Conservation (phyloP, 2,888 invertebrate genomes). For the Dromius quadrimaculatus region DNA sequence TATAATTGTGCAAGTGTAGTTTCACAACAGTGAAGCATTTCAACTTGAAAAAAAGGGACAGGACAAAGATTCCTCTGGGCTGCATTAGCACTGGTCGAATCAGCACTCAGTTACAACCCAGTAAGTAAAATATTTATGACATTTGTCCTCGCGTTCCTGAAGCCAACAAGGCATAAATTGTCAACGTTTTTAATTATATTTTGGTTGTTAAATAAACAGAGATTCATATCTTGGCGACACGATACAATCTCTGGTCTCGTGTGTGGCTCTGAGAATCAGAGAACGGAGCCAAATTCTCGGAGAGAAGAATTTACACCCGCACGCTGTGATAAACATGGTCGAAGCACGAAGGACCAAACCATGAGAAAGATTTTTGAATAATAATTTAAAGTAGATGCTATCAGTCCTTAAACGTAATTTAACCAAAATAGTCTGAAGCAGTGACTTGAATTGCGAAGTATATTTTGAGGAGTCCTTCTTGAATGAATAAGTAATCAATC, state of each 20-base stretch:
- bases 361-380: neutral
- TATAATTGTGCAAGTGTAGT: conserved; percentile 25
- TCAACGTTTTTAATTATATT: conserved; percentile 56
- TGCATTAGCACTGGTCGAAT: too few species aligned
- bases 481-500: too few species aligned
- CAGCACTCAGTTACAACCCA: neutral
- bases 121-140: conserved; percentile 42
- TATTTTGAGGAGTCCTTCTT: too few species aligned
- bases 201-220: conserved; percentile 53
- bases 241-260: conserved; percentile 37
- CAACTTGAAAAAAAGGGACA: too few species aligned
- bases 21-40: too few species aligned
- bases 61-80: too few species aligned
- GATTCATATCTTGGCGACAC: conserved; percentile 40
- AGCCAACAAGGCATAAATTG: conserved; percentile 53
- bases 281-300: neutral
- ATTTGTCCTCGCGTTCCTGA: conserved; percentile 26
- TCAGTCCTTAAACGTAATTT: too few species aligned
- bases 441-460: too few species aligned
- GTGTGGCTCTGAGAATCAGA: conserved; percentile 35
- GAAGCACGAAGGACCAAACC: neutral
- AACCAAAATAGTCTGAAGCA: too few species aligned
- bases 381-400: neutral
- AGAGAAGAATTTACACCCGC: conserved; percentile 18
- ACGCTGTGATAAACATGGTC: neutral